These are phyloP conservation scores for Dermatemys mawii DNA, from an alignment of 2,113 vertebrate genomes.

Conservation along the genomic window DNA sequence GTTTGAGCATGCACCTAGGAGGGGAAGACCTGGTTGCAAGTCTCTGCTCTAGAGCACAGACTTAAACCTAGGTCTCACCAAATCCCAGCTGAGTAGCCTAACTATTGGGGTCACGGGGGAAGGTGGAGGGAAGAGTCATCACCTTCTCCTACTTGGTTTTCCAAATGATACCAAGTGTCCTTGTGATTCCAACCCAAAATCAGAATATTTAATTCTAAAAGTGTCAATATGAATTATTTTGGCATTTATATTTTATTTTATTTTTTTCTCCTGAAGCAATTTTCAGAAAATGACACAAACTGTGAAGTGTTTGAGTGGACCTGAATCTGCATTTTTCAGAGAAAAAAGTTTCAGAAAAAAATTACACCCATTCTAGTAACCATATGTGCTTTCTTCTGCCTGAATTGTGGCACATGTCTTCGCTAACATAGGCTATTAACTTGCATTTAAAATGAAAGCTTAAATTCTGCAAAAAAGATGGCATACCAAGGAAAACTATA, in stretches of 20 bases:
- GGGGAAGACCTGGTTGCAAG: background rate
- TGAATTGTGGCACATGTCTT: background rate
- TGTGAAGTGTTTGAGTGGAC: background rate
- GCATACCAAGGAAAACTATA: background rate
- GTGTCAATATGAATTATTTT: background rate
- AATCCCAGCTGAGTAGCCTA: background rate
- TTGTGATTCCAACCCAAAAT: background rate
- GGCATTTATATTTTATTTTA: background rate
- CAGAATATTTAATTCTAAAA: background rate
- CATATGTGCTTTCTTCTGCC: background rate
- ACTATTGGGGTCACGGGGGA: background rate
- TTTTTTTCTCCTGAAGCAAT: background rate
- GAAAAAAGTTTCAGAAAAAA: background rate
- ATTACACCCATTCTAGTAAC: background rate
- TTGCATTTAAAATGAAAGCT: background rate
- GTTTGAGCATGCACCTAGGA: background rate
- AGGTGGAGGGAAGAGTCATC: background rate
- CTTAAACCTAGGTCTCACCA: background rate
- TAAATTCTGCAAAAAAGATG: background rate
- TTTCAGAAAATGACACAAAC: background rate
- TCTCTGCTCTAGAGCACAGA: background rate
- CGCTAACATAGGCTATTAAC: background rate
- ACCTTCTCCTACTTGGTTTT: background rate
- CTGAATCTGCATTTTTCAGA: background rate
- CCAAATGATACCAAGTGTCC: background rate